Conservation (phyloP, 2,113 vertebrate species). For the Calyptommatus sinebrachiatus region DNA sequence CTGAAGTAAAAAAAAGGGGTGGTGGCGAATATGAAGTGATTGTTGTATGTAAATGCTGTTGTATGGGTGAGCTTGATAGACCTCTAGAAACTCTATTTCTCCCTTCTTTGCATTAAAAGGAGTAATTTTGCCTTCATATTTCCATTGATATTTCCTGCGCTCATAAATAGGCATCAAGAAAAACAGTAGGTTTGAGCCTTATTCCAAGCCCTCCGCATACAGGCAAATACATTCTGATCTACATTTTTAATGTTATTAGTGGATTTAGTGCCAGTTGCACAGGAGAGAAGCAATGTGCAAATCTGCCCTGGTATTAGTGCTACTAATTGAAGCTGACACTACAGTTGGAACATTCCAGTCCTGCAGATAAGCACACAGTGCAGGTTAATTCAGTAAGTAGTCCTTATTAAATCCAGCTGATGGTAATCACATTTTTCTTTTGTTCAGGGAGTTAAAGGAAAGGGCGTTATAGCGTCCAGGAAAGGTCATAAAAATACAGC, state of each 20-base stretch:
- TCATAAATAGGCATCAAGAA: not conserved
- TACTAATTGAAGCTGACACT: conserved; percentile 83
- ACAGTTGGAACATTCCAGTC: conserved; percentile 65
- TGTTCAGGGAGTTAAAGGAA: conserved; percentile 66
- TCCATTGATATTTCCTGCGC: too few species aligned
- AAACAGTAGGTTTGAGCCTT: not conserved
- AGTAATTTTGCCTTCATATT: not conserved
- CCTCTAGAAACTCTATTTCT: not conserved
- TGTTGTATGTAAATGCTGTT: not conserved
- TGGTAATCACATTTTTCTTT: conserved; percentile 62
- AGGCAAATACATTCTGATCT: conserved; percentile 26
- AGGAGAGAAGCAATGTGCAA: conserved; percentile 66
- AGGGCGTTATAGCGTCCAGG: conserved; percentile 61
- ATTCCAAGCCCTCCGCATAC: not conserved
- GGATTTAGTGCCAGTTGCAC: conserved; percentile 41
- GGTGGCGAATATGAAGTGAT: not conserved
- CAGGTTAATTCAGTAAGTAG: conserved; percentile 78
- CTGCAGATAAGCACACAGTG: conserved; percentile 68
- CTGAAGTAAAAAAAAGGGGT: too few species aligned
- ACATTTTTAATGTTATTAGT: conserved; percentile 6
- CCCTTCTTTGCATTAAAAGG: not conserved
- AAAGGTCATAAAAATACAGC: conserved; percentile 43
- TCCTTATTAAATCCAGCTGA: conserved; percentile 81
- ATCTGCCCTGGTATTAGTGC: conserved; percentile 71
- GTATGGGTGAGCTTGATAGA: not conserved